These are phyloP conservation scores for Falco biarmicus DNA, from an alignment of 2,797 vertebrate species.

Conservation along the genomic window DNA sequence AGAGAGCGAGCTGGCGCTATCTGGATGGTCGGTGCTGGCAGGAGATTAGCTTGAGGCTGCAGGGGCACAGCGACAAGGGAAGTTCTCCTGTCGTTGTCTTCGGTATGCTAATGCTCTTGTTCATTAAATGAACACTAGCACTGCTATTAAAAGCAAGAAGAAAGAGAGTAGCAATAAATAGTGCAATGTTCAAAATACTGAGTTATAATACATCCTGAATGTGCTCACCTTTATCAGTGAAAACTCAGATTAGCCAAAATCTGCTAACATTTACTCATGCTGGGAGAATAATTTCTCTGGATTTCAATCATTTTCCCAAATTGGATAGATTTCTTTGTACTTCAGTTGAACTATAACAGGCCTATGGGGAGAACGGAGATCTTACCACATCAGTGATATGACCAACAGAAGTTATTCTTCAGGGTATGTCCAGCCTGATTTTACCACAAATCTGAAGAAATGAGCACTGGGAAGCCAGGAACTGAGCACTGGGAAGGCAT, in stretches of 20 bases:
- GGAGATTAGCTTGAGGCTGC: slow-evolving; percentile 1
- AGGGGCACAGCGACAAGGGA: not conserved
- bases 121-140: not conserved
- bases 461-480: not conserved
- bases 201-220: not conserved
- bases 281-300: not conserved
- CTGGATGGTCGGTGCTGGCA: not conserved
- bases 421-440: not conserved
- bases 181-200: not conserved
- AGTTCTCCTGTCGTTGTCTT: not conserved
- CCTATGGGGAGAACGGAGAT: not conserved
- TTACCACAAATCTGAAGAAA: not conserved
- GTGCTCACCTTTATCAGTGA: not conserved
- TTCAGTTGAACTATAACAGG: not conserved
- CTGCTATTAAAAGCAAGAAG: not conserved
- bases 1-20: not conserved
- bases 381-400: not conserved
- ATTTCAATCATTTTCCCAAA: not conserved
- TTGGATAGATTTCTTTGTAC: not conserved
- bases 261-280: not conserved
- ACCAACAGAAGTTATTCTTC: not conserved
- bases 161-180: not conserved
- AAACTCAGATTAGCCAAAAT: not conserved
- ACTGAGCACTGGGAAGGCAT: not conserved
- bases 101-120: not conserved